These are phyloP conservation scores for Lynx canadensis DNA, from an alignment of 2,113 vertebrate species.

Conservation along the genomic window DNA sequence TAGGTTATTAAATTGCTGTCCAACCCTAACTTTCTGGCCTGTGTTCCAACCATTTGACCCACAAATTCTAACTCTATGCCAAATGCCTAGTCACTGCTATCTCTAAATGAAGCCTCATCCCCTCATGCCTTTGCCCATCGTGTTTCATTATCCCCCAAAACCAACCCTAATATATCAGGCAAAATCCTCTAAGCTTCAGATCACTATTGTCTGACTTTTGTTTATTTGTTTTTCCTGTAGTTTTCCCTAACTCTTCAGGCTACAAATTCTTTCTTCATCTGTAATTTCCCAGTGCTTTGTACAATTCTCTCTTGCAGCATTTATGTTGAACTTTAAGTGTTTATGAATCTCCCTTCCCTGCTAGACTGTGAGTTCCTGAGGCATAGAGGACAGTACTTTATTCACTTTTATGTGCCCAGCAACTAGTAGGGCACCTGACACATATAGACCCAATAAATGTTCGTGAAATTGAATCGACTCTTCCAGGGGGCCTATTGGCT, in stretches of 20 bases:
- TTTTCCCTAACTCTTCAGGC: not conserved
- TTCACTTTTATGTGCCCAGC: not conserved
- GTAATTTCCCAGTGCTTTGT: not conserved
- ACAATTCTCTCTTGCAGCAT: not conserved
- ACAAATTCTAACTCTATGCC: not conserved
- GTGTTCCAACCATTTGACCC: not conserved
- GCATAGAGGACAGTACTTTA: not conserved
- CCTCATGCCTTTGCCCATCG: not conserved
- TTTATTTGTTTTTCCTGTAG: not conserved
- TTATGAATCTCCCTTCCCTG: constrained; percentile 16
- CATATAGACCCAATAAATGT: constrained; percentile 23
- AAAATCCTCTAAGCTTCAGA: not conserved
- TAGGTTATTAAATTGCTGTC: not conserved
- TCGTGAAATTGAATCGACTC: constrained; percentile 36
- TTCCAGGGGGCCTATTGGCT: constrained; percentile 8
- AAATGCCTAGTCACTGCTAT: not conserved
- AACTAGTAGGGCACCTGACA: not conserved
- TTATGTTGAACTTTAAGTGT: constrained; percentile 34
- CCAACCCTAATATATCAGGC: too few relatives aligned
- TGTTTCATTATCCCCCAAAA: not conserved
- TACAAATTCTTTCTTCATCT: not conserved
- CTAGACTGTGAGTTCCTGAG: not conserved
- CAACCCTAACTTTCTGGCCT: not conserved
- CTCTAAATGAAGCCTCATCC: not conserved
- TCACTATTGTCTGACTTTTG: not conserved